Evolutionary conservation across 2,888 invertebrate species (phyloP).

Genomic region (Phlogophora meticulosa): DNA sequence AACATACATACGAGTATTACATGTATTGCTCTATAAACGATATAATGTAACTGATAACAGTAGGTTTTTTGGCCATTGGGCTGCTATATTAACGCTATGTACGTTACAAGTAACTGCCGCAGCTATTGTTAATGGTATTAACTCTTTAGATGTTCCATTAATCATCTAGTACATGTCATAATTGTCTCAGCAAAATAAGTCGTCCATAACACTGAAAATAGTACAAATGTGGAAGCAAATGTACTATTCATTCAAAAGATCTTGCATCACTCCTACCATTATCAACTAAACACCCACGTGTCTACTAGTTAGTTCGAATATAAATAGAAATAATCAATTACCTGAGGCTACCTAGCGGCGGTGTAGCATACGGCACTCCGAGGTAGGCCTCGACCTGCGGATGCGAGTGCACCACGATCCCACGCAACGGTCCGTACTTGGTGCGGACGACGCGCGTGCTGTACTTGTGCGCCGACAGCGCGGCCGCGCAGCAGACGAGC

Average conservation of each 20-base stretch:
- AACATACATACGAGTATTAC: neutral
- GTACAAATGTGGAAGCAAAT: neutral
- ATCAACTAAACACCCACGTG: neutral
- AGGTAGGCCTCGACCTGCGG: conserved; percentile 97
- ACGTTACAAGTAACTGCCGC: neutral
- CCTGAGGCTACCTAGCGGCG: conserved; percentile 97
- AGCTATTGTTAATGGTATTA: neutral
- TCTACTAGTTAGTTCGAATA: neutral
- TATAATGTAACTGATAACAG: neutral
- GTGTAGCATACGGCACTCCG: conserved; percentile 98
- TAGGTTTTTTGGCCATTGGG: too few relatives aligned
- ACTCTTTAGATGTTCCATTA: conserved; percentile 13
- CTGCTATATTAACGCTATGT: too few relatives aligned
- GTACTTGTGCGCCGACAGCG: conserved; percentile 93
- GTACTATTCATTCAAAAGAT: neutral
- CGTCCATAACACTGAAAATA: neutral
- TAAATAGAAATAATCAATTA: conserved; percentile 74
- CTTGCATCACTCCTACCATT: neutral
- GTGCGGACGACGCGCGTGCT: conserved; percentile 96
- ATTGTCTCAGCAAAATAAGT: conserved; percentile 1
- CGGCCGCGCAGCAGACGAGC: conserved; percentile 90
- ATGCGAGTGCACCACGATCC: conserved; percentile 95
- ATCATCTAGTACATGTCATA: conserved; percentile 3
- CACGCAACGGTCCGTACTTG: conserved; percentile 97
- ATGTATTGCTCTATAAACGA: too few relatives aligned